Conservation (phyloP, 2,797 vertebrate species). For the Anabas testudineus region DNA sequence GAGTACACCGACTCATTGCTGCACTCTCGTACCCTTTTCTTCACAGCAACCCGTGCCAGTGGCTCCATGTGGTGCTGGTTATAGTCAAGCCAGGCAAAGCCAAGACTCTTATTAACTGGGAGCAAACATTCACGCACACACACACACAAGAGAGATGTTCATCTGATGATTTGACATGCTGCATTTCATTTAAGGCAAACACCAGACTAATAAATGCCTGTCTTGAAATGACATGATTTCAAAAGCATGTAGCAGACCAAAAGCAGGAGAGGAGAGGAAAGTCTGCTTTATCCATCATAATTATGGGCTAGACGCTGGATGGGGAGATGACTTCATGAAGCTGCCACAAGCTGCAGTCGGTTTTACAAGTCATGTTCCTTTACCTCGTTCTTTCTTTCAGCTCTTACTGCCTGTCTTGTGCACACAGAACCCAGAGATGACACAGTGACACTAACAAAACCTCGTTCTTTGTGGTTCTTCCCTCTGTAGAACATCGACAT, state of each 20-base stretch:
- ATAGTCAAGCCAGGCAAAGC: constrained; percentile 56
- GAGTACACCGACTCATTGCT: constrained; percentile 27
- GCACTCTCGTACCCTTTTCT: constrained; percentile 31
- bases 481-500: constrained; percentile 91
- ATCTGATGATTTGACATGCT: constrained; percentile 49
- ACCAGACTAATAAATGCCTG: constrained; percentile 50
- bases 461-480: constrained; percentile 25
- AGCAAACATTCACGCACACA: constrained; percentile 38
- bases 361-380: constrained; percentile 43
- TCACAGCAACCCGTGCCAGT: constrained; percentile 53
- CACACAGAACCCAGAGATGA: not conserved
- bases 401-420: constrained; percentile 1
- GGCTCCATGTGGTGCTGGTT: constrained; percentile 74
- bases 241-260: constrained; percentile 45
- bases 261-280: constrained; percentile 10
- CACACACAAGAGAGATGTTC: constrained; percentile 27
- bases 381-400: constrained; percentile 12
- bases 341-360: constrained; percentile 33
- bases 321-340: constrained; percentile 40
- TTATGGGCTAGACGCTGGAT: constrained; percentile 38
- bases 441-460: not conserved
- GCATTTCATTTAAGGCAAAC: constrained; percentile 62
- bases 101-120: constrained; percentile 57
- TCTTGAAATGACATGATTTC: constrained; percentile 51
- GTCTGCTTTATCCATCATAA: constrained; percentile 63